Conservation (phyloP, 1,140 invertebrate species). For the Bombus pyrosoma region DNA sequence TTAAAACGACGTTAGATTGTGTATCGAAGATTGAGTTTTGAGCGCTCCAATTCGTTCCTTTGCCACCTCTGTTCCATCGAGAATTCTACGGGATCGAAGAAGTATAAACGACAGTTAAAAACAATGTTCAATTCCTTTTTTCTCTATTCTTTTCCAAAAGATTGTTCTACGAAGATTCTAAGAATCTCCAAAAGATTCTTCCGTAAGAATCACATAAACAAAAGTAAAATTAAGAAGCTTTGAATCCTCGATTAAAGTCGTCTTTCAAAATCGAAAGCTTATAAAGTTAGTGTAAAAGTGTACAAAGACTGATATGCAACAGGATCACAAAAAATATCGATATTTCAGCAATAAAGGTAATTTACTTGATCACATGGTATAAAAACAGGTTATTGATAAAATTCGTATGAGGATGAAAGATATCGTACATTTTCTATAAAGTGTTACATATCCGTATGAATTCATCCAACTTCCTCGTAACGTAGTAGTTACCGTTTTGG, state of each 20-base stretch:
- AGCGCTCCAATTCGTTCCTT: slow-evolving; percentile 15
- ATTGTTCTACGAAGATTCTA: no score
- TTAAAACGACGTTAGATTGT: slow-evolving; percentile 17
- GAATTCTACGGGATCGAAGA: slow-evolving; percentile 46
- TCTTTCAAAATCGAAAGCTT: background rate
- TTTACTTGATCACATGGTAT: slow-evolving; percentile 52
- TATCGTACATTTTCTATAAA: slow-evolving; percentile 13
- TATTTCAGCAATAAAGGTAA: slow-evolving; percentile 19
- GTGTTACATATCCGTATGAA: background rate
- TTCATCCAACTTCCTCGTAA: no score
- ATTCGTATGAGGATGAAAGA: background rate
- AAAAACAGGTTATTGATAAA: slow-evolving; percentile 47
- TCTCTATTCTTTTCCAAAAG: background rate
- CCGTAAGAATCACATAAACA: background rate
- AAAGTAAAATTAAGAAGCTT: background rate
- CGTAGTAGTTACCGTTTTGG: background rate
- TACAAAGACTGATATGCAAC: background rate
- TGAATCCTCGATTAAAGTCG: background rate
- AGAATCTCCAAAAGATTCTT: no score
- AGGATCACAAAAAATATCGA: slow-evolving; percentile 39
- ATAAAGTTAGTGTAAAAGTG: background rate
- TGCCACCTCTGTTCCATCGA: slow-evolving; percentile 35
- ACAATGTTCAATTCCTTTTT: background rate
- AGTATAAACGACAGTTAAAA: background rate
- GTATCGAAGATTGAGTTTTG: slow-evolving; percentile 19